Percentiles rank a stretch among this genome's conserved stretches.
phyloP scores from a whole-genome alignment of 2,113 vertebrate species.

The Pholis gunnellus region DNA sequence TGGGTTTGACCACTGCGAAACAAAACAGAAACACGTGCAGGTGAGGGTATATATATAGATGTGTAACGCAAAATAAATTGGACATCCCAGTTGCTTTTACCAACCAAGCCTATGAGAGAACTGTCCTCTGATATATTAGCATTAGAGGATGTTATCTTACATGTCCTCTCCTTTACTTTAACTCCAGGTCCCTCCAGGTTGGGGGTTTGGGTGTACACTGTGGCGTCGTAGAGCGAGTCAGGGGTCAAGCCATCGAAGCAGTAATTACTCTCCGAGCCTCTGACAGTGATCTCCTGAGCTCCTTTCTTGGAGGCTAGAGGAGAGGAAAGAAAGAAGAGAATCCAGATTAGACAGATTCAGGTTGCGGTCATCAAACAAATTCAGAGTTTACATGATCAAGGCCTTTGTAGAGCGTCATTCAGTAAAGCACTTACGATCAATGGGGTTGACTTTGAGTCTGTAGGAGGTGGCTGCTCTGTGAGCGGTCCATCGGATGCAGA shows the following conservation, averaged over 20 bases:
- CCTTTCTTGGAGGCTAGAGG: constrained; percentile 80
- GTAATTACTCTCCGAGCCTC: constrained; percentile 89
- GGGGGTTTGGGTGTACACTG: constrained; percentile 93
- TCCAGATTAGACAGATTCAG: background rate
- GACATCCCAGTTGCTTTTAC: background rate
- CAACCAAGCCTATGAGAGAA: background rate
- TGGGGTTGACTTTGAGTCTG: constrained; percentile 92
- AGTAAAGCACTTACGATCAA: constrained; percentile 84
- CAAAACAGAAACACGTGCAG: constrained; percentile 12
- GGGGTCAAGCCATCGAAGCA: constrained; percentile 93
- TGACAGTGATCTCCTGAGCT: constrained; percentile 94
- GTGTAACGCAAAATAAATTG: background rate
- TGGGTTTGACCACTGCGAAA: constrained; percentile 91
- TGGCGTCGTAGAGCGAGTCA: constrained; percentile 91
- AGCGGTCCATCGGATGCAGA: constrained; percentile 92
- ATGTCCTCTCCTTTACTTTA: constrained; percentile 88
- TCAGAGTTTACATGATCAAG: background rate
- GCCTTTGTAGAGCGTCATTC: background rate
- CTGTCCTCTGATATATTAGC: background rate
- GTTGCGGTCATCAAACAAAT: background rate
- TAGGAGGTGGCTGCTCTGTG: constrained; percentile 96
- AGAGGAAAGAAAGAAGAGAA: background rate
- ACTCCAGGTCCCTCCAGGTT: constrained; percentile 95
- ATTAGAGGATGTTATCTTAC: constrained; percentile 77
- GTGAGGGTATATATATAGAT: background rate